phyloP scores from a whole-genome alignment of 1,140 invertebrate species.

The Anadara kagoshimensis region DNA sequence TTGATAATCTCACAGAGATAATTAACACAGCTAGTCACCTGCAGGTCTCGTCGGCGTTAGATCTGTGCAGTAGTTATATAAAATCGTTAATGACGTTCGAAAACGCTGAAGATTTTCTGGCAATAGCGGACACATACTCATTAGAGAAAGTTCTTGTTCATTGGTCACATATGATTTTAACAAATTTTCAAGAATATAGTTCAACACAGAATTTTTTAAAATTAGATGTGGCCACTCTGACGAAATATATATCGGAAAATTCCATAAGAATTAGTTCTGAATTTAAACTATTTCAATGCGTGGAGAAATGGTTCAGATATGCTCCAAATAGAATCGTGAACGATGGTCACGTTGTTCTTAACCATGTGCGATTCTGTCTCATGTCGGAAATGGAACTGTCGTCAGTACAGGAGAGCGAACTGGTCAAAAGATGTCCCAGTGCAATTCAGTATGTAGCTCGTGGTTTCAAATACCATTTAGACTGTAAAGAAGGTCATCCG shows the following conservation, averaged over 20 bases:
- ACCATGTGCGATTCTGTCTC: constrained; percentile 64
- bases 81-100: constrained; percentile 67
- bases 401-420: constrained; percentile 57
- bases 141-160: constrained; percentile 63
- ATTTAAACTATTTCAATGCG: constrained; percentile 78
- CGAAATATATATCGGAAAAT: constrained; percentile 61
- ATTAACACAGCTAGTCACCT: constrained; percentile 72
- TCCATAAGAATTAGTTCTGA: constrained; percentile 61
- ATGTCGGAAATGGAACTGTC: constrained; percentile 66
- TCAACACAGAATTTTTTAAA: constrained; percentile 65
- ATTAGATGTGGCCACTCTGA: constrained; percentile 56
- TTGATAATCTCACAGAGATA: constrained; percentile 69
- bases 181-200: constrained; percentile 67
- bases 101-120: constrained; percentile 68
- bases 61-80: constrained; percentile 70
- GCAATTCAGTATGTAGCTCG: constrained; percentile 55
- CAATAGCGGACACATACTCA: constrained; percentile 70
- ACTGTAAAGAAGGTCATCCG: constrained; percentile 67
- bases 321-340: constrained; percentile 48
- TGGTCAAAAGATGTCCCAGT: constrained; percentile 60
- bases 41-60: constrained; percentile 66
- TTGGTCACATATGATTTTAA: constrained; percentile 67
- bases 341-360: constrained; percentile 44
- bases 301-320: constrained; percentile 66
- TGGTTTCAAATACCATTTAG: constrained; percentile 67